Percentiles rank a stretch among this genome's conserved stretches.
Evolutionary conservation across 1,140 invertebrate species (phyloP).

Genomic region (Mylabris phalerata): DNA sequence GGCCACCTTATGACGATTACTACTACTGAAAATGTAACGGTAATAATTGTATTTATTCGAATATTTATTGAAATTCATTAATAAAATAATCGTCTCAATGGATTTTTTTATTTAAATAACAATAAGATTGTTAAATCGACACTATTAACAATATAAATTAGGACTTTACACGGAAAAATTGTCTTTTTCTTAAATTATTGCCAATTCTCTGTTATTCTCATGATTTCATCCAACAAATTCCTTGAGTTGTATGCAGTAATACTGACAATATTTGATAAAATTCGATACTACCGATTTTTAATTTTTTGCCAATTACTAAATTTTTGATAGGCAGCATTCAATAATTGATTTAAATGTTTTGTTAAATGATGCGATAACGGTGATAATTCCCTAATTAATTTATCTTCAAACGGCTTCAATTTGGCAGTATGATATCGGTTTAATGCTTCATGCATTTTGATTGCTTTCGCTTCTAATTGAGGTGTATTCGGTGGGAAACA

Average conservation of each 20-base stretch:
- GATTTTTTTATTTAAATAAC: too few relatives aligned
- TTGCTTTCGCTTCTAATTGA: constrained; percentile 70
- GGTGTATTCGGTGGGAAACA: constrained; percentile 84
- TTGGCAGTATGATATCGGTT: constrained; percentile 81
- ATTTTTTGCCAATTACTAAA: constrained; percentile 79
- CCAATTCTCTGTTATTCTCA: too few relatives aligned
- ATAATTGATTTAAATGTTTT: constrained; percentile 77
- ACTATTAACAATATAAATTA: too few relatives aligned
- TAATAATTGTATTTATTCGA: constrained; percentile 9
- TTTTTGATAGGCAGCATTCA: constrained; percentile 75
- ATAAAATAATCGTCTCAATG: too few relatives aligned
- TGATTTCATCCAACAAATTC: too few relatives aligned
- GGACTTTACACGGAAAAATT: too few relatives aligned
- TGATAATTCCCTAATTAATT: constrained; percentile 68
- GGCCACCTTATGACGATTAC: constrained; percentile 25
- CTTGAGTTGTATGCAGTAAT: background rate
- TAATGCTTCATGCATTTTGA: constrained; percentile 80
- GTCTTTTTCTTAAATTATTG: too few relatives aligned
- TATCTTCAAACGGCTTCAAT: constrained; percentile 77
- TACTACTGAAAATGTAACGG: constrained; percentile 6
- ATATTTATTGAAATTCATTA: background rate
- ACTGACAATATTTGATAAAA: constrained; percentile 7
- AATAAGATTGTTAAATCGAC: too few relatives aligned
- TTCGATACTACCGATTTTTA: constrained; percentile 55
- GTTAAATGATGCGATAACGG: constrained; percentile 74